Evolutionary conservation across 35 echinoderm and acorn worm species (phyloP).

Genomic region (Ptychodera flava): DNA sequence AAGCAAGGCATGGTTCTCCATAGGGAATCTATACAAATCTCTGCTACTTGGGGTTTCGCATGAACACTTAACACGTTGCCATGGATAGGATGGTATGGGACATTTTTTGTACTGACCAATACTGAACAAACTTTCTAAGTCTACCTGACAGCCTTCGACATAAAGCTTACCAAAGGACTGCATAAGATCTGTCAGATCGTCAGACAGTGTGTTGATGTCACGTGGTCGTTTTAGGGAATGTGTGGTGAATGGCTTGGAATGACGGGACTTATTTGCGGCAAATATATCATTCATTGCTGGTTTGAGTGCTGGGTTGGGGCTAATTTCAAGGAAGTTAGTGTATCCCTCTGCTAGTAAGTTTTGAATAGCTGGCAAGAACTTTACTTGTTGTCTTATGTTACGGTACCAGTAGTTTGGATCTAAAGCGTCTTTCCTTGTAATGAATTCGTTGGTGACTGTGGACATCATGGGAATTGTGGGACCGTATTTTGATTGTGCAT

Average conservation of each 20-base stretch:
- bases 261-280: background rate
- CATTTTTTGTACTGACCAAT: background rate
- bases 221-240: constrained; percentile 14
- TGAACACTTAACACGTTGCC: constrained; percentile 7
- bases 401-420: constrained; percentile 41
- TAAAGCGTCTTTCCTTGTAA: background rate
- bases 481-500: background rate
- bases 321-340: constrained; percentile 46
- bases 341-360: constrained; percentile 26
- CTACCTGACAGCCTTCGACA: background rate
- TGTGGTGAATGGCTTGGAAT: background rate
- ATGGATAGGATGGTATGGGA: constrained; percentile 13
- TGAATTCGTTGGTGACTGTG: constrained; percentile 30
- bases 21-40: constrained; percentile 79
- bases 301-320: constrained; percentile 33
- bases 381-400: constrained; percentile 40
- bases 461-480: constrained; percentile 52
- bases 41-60: constrained; percentile 19
- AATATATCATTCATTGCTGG: constrained; percentile 27
- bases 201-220: background rate
- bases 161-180: background rate
- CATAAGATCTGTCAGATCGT: background rate
- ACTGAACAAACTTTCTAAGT: background rate
- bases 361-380: constrained; percentile 25
- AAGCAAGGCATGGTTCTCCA: constrained; percentile 68